Evolutionary conservation across 2,888 invertebrate species (phyloP).

Genomic region (Pandemis cinnamomeana): DNA sequence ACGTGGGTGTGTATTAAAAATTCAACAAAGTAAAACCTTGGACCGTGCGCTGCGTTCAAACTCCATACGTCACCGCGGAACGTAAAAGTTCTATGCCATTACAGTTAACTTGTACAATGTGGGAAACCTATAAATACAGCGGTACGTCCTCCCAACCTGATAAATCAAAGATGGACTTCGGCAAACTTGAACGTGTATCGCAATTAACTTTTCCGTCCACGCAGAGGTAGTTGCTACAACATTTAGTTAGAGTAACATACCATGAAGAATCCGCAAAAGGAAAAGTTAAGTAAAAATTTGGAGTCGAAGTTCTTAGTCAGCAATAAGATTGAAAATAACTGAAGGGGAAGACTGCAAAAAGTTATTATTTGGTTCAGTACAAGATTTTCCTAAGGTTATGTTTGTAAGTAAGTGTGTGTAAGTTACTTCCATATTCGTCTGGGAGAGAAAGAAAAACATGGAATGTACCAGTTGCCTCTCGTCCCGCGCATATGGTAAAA

Average conservation of each 20-base stretch:
- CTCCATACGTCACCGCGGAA: slow-evolving; percentile 20
- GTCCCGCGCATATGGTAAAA: no score
- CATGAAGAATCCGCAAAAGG: neutral
- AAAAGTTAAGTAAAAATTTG: no score
- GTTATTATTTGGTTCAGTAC: no score
- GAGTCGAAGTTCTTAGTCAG: no score
- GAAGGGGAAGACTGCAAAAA: no score
- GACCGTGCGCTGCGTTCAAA: slow-evolving; percentile 3
- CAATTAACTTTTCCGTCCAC: slow-evolving; percentile 13
- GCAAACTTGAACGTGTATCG: slow-evolving; percentile 42
- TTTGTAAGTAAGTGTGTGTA: no score
- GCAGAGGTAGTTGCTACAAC: neutral
- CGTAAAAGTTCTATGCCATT: slow-evolving; percentile 35
- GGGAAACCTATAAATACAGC: slow-evolving; percentile 36
- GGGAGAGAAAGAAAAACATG: no score
- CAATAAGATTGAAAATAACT: no score
- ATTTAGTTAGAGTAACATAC: neutral
- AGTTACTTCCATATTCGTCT: no score
- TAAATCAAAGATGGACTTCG: slow-evolving; percentile 47
- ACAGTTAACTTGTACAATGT: slow-evolving; percentile 38
- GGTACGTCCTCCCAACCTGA: slow-evolving; percentile 43
- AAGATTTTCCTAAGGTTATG: no score
- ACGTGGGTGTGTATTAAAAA: slow-evolving; percentile 9
- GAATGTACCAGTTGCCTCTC: no score
- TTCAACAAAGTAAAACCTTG: slow-evolving; percentile 10